A percentile compares a stretch with the other conserved stretches of the same genome.
These are phyloP conservation scores for Xylophagus ater DNA, from an alignment of 2,888 invertebrate genomes.

Conservation along the genomic window DNA sequence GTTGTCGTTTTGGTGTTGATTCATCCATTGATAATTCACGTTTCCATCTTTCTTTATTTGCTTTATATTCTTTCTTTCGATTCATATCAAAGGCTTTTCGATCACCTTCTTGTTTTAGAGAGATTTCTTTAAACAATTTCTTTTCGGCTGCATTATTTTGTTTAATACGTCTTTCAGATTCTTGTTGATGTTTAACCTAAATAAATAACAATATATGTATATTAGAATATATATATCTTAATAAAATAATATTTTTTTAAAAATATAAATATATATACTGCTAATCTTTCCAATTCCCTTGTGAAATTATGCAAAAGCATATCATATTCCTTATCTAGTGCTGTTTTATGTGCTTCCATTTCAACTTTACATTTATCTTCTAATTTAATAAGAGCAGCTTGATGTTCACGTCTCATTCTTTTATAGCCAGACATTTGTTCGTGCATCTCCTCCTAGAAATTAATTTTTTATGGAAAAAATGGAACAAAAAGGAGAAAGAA, in stretches of 20 bases:
- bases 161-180: constrained; percentile 69
- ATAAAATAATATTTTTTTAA: not conserved
- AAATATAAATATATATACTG: constrained; percentile 38
- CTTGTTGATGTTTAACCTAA: constrained; percentile 62
- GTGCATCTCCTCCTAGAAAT: constrained; percentile 79
- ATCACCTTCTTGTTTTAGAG: constrained; percentile 79
- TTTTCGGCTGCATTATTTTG: constrained; percentile 82
- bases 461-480: too few relatives aligned
- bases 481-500: too few relatives aligned
- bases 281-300: constrained; percentile 81
- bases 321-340: constrained; percentile 94
- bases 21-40: constrained; percentile 84
- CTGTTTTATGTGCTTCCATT: constrained; percentile 91
- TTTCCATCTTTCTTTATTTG: constrained; percentile 94
- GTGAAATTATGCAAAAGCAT: constrained; percentile 81
- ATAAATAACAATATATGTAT: constrained; percentile 6
- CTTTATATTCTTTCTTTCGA: constrained; percentile 94
- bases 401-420: constrained; percentile 94
- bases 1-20: constrained; percentile 80
- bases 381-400: constrained; percentile 83
- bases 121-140: constrained; percentile 86
- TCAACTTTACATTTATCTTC: constrained; percentile 94
- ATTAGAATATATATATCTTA: not conserved
- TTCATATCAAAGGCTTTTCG: constrained; percentile 82
- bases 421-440: constrained; percentile 99